Evolutionary conservation across 2,888 invertebrate species (phyloP), one percentile per base, ranked within the genome.

Genomic region (Caenorhabditis angaria): DNA sequence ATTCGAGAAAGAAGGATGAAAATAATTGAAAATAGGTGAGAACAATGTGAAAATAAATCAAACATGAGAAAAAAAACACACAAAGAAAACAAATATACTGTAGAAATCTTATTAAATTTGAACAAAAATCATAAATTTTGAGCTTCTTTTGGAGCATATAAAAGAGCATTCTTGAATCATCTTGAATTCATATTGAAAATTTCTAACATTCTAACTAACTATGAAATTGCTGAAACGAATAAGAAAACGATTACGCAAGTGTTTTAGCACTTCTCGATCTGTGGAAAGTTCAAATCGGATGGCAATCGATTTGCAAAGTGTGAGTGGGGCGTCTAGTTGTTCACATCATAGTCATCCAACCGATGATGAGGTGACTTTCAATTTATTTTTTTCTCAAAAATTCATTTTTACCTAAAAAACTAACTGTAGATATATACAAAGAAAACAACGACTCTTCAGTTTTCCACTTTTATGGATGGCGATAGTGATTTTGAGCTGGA

Each of bases 401-500:
- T 47, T 12, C 8, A 29, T 25, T 25, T 53, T 35, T 35, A 10
- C 14, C 35, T 10, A 8, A 25, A 28, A 29, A 6, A 27, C 4
- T 3, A 54, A 28, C 72, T 62, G 25, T 51, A 62, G 76, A 76
- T 66, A 10, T 70, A 70, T 50, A 62, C 63, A 3, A 57, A 61
- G 27, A 68, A 63, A 41, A 68, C 72, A 20, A 72, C 72, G 5
- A 72, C 72, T 22, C 65, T 72, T 2, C 72, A 72, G 32, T 72
- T 63, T 51, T 70, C 76, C 10, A 74, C 70, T n/a, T 67, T 82
- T 70, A 56, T 72, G 72, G 85, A 83, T 58, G 83, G 84, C 63
- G 90, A 90, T 81, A 89, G 89, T 70, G 92, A 92, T 85, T 89
- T 91, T 60, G 91, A 91, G 85, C 90, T 78, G 10, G 78, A 79